Base-by-base conservation (phyloP, 2,888 invertebrate species). In the Elegia similella region DNA sequence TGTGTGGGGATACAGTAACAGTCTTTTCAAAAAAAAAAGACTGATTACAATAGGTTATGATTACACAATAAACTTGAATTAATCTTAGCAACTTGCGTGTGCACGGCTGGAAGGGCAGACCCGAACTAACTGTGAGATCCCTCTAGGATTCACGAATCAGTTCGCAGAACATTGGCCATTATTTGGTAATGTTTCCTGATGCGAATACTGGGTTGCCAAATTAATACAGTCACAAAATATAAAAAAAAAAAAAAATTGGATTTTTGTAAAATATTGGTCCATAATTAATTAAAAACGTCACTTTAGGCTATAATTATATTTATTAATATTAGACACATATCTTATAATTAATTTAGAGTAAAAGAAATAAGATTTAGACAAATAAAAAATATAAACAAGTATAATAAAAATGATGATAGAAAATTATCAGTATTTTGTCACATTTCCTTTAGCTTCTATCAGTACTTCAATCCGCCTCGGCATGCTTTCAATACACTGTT, bases 1-100 rank as follows among this genome's bases (percentile, higher is more conserved):
- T 59, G 50, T 42, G 48, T 54, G 17, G 54, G 38, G 54, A 50
- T 23, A 43, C n/a, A 23, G 32, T 38, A 42, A 42, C 7, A 52
- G 29, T 38, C 38, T 54, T 55, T 56, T 58, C 46, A 3, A 57
- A 57, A 52, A 57, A 50, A 8, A 43, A 3, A 44, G 15, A 10
- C 12, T 47, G 5, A 23, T 23, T 23, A 23, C 23, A 23, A 23
- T 23, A 23, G 23, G 23, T 23, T 23, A 23, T 23, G 23, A 5
- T 23, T 23, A 23, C n/a, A n/a, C n/a, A n/a, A n/a, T n/a, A n/a
- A n/a, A n/a, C 23, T 23, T 23, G 5, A 23, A 23, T 23, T 5
- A 23, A 23, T 23, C 23, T 23, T 23, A 23, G 23, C 23, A 23
- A 23, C 23, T 16, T 15, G 32, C 34, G 50, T 52, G 34, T 52